A percentile compares a stretch with the other conserved stretches of the same genome.
These are phyloP conservation scores for Megalurothrips usitatus DNA, from an alignment of 2,888 invertebrate species.

Conservation along the genomic window DNA sequence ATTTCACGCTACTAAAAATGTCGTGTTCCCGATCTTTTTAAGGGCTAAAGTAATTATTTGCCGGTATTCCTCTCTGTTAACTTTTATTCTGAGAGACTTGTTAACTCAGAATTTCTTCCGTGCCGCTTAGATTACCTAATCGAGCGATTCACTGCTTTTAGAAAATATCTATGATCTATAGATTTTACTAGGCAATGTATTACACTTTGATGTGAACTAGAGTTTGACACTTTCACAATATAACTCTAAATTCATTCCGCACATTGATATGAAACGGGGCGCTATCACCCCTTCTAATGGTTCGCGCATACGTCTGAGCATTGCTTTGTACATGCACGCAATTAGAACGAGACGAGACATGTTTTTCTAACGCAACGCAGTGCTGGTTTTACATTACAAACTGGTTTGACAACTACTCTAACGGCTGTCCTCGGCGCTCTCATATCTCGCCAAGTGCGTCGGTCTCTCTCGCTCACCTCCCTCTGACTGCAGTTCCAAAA, in stretches of 20 bases:
- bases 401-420: not conserved
- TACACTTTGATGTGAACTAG: not conserved
- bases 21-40: no score
- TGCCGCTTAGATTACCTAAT: not conserved
- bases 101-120: no score
- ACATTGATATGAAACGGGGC: not conserved
- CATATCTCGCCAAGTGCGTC: not conserved
- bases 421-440: not conserved
- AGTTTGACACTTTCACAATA: no score
- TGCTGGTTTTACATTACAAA: no score
- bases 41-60: no score
- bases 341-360: not conserved
- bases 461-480: slow-evolving; percentile 18
- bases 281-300: not conserved
- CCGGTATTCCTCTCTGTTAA: no score
- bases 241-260: no score
- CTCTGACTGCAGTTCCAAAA: slow-evolving; percentile 22
- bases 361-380: not conserved
- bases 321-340: slow-evolving; percentile 22
- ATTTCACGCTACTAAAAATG: no score
- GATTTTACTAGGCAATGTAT: not conserved
- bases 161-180: not conserved
- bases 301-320: not conserved
- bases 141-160: not conserved
- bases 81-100: no score